Conservation (phyloP, 2,888 invertebrate species). For the Argyresthia goedartella region DNA sequence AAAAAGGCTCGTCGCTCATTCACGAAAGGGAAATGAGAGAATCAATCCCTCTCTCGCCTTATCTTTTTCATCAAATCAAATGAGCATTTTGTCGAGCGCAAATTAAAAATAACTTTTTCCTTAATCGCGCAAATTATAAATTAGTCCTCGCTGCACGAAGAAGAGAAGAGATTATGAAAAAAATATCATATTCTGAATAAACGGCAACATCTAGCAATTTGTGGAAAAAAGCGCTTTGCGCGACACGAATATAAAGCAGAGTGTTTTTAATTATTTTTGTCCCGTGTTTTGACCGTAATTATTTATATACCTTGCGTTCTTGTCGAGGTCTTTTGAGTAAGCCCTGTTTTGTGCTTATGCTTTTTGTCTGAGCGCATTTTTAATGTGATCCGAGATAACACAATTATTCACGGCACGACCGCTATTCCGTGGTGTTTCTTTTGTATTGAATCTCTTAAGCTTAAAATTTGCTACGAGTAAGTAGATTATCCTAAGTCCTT, state of each 20-base stretch:
- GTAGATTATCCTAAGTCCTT: no score
- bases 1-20: no score
- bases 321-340: not conserved
- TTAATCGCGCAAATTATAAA: conserved; percentile 36
- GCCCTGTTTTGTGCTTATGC: not conserved
- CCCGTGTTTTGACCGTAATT: conserved; percentile 17
- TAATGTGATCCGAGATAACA: no score
- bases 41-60: not conserved
- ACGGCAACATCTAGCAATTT: conserved; percentile 37
- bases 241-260: conserved; percentile 39
- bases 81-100: conserved; percentile 15
- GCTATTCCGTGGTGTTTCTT: no score
- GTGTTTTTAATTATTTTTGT: conserved; percentile 38
- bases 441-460: no score
- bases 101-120: conserved; percentile 22
- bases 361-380: no score
- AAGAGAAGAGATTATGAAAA: conserved; percentile 15
- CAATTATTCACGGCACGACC: no score
- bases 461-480: no score
- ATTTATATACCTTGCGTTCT: not conserved
- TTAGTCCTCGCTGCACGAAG: conserved; percentile 20
- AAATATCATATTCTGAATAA: conserved; percentile 22
- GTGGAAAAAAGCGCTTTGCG: conserved; percentile 35
- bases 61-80: conserved; percentile 9
- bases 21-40: conserved; percentile 6